Evolutionary conservation across 2,113 vertebrate genomes (phyloP).

Genomic region (Rhinolophus ferrumequinum): DNA sequence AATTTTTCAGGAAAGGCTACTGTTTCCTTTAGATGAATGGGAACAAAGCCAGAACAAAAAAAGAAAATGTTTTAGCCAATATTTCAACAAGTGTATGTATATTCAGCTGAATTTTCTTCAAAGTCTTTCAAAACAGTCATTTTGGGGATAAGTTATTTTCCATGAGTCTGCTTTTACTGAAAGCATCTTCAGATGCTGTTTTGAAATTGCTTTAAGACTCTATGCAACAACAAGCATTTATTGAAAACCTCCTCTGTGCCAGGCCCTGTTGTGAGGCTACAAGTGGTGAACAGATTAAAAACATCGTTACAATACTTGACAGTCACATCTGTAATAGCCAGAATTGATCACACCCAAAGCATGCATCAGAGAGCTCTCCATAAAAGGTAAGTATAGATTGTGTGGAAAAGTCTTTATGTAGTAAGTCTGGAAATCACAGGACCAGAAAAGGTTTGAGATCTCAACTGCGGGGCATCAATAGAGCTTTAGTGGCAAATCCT

Average conservation of each 20-base stretch:
- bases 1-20: background rate
- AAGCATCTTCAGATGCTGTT: background rate
- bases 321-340: background rate
- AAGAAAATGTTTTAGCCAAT: background rate
- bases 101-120: background rate
- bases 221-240: slow-evolving; percentile 1
- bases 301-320: background rate
- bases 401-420: background rate
- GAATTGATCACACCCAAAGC: background rate
- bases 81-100: background rate
- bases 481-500: background rate
- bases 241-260: background rate
- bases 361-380: background rate
- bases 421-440: background rate
- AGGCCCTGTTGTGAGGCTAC: background rate
- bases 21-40: background rate
- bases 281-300: background rate
- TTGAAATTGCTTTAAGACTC: background rate
- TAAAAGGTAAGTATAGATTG: background rate
- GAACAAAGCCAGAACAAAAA: background rate
- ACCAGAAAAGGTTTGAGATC: background rate
- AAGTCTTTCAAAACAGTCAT: slow-evolving; percentile 43
- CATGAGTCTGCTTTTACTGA: background rate
- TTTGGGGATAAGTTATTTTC: background rate
- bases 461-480: background rate